These are phyloP conservation scores for Halictus rubicundus DNA, from an alignment of 1,140 invertebrate species.

Conservation along the genomic window DNA sequence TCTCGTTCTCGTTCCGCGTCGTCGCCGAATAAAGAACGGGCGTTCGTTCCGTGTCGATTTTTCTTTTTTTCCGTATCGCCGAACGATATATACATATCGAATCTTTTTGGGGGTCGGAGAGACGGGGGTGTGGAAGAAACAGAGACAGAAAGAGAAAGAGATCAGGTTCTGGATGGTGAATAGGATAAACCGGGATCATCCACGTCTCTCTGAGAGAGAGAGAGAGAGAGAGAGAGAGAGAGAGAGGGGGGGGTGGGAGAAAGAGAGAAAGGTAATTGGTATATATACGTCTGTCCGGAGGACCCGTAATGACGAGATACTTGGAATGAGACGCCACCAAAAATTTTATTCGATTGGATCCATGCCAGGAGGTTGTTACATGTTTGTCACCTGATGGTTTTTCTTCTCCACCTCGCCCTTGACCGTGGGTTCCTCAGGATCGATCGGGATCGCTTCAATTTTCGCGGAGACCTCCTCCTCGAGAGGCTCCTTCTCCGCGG, in stretches of 20 bases:
- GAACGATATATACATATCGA: too few species aligned
- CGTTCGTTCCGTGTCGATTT: not conserved
- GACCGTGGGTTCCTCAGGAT: not conserved
- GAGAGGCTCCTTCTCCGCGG: slow-evolving; percentile 12
- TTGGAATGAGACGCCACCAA: slow-evolving; percentile 65
- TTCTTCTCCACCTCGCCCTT: slow-evolving; percentile 29
- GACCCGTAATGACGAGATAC: slow-evolving; percentile 65
- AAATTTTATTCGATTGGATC: slow-evolving; percentile 38
- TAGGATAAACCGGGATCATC: too few species aligned
- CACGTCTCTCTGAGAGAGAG: too few species aligned
- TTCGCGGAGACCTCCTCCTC: too few species aligned
- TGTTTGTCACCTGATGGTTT: slow-evolving; percentile 78
- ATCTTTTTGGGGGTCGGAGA: too few species aligned
- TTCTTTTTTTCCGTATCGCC: not conserved
- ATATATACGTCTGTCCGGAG: slow-evolving; percentile 50
- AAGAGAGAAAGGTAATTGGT: slow-evolving; percentile 29
- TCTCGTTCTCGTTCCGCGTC: slow-evolving; percentile 52
- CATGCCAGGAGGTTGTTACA: slow-evolving; percentile 75
- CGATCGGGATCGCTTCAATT: not conserved
- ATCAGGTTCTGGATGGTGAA: not conserved
- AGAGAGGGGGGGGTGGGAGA: too few species aligned
- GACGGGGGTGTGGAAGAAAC: too few species aligned
- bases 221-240: slow-evolving; percentile 21
- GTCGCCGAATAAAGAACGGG: slow-evolving; percentile 36
- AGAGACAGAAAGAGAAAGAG: too few species aligned